These are phyloP conservation scores for Penaeus monodon DNA, from an alignment of 2,888 invertebrate species.

Conservation along the genomic window DNA sequence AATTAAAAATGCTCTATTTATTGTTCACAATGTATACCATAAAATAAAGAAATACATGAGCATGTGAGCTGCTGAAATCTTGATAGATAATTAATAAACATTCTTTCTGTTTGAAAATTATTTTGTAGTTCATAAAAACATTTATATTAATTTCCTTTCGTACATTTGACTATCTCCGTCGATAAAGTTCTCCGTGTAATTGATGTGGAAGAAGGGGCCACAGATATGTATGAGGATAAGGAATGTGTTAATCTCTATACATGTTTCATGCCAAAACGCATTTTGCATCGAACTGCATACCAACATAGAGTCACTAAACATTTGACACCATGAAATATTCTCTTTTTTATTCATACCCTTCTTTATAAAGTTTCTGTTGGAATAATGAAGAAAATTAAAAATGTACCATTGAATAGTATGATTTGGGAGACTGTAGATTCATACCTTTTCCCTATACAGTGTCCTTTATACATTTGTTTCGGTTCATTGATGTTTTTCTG, in stretches of 20 bases:
- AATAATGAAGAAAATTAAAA: too few relatives aligned
- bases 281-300: constrained; percentile 73
- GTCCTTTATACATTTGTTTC: constrained; percentile 13
- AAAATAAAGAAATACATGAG: too few relatives aligned
- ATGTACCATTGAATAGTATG: neutral
- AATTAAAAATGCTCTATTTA: too few relatives aligned
- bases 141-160: neutral
- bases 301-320: constrained; percentile 71
- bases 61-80: too few relatives aligned
- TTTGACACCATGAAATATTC: constrained; percentile 70
- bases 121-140: neutral
- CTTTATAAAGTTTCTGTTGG: too few relatives aligned
- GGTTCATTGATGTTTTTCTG: constrained; percentile 56
- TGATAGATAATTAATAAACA: neutral
- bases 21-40: too few relatives aligned
- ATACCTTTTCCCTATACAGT: neutral
- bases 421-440: neutral
- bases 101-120: too few relatives aligned
- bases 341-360: too few relatives aligned
- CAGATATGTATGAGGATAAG: constrained; percentile 72
- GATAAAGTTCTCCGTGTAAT: constrained; percentile 60
- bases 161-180: constrained; percentile 59
- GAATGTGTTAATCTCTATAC: constrained; percentile 70
- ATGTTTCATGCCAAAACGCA: constrained; percentile 72
- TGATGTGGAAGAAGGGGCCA: constrained; percentile 32